phyloP scores from a whole-genome alignment of 2,888 invertebrate genomes.

The Gastrophysa polygoni region DNA sequence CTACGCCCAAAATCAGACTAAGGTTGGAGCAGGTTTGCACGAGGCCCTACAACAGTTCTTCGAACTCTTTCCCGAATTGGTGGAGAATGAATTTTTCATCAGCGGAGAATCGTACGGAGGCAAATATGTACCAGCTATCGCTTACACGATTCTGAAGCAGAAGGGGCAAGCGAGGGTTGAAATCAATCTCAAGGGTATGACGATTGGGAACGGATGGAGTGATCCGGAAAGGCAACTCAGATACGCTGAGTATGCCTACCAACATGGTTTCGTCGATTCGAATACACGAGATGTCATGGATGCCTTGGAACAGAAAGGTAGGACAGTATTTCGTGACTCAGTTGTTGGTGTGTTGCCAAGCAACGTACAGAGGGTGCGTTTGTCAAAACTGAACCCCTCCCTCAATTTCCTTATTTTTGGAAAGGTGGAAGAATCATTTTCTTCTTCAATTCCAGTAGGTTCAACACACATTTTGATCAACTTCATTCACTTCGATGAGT shows the following conservation, averaged over 20 bases:
- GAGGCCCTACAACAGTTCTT: conserved; percentile 79
- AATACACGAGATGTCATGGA: conserved; percentile 60
- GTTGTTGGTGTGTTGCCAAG: no score
- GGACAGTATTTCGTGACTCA: no score
- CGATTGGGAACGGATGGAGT: conserved; percentile 71
- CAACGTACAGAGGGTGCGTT: no score
- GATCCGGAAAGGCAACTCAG: conserved; percentile 62
- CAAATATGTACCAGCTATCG: conserved; percentile 74
- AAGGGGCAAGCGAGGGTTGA: conserved; percentile 63
- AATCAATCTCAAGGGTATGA: conserved; percentile 70
- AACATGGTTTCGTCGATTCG: conserved; percentile 70
- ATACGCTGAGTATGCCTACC: conserved; percentile 74
- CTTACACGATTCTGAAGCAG: conserved; percentile 70
- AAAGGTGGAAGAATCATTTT: no score
- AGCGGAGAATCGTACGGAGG: conserved; percentile 90
- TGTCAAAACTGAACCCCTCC: no score
- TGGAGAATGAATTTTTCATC: conserved; percentile 76
- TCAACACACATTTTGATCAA: no score
- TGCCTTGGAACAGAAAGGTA: neutral
- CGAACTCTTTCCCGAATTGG: conserved; percentile 75
- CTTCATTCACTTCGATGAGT: no score
- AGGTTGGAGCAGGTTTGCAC: conserved; percentile 79
- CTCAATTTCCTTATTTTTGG: no score
- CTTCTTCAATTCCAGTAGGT: no score
- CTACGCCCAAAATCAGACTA: conserved; percentile 76